Evolutionary conservation across 2,113 vertebrate genomes (phyloP).

Genomic region (Cnemophilus loriae): DNA sequence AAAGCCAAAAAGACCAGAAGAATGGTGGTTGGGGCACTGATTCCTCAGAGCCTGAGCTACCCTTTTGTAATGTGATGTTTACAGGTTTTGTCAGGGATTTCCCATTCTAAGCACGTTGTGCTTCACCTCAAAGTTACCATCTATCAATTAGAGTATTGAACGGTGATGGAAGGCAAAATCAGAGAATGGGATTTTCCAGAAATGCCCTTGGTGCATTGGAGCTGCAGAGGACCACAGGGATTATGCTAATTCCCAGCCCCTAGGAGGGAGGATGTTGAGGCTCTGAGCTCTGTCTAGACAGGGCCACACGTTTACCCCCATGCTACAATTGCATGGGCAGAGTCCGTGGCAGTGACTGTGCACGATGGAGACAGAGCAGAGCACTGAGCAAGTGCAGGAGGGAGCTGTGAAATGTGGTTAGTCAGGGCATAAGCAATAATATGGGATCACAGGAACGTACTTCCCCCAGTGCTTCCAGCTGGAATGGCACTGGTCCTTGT

Average conservation of each 20-base stretch:
- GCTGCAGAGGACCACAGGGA: not conserved
- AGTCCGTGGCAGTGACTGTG: not conserved
- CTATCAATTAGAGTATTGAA: constrained; percentile 37
- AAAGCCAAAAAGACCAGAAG: not conserved
- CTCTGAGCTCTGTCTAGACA: not conserved
- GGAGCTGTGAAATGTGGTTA: not conserved
- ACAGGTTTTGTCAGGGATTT: not conserved
- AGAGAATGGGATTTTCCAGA: not conserved
- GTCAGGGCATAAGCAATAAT: not conserved
- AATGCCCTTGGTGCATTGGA: not conserved
- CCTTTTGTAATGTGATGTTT: not conserved
- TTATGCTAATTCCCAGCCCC: not conserved
- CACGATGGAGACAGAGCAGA: not conserved
- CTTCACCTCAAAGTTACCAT: constrained; percentile 5
- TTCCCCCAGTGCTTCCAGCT: not conserved
- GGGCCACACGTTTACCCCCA: accelerated
- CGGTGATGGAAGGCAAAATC: not conserved
- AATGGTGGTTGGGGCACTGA: not conserved
- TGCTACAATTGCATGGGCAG: not conserved
- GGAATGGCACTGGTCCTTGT: not conserved
- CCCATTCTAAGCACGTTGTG: not conserved
- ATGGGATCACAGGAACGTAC: not conserved
- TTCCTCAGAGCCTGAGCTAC: not conserved
- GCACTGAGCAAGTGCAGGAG: not conserved
- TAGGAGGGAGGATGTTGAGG: not conserved